Evolutionary conservation across 2,113 vertebrate genomes (phyloP), one percentile per base, ranked within the genome.

Genomic region (Corythornis cristatus): DNA sequence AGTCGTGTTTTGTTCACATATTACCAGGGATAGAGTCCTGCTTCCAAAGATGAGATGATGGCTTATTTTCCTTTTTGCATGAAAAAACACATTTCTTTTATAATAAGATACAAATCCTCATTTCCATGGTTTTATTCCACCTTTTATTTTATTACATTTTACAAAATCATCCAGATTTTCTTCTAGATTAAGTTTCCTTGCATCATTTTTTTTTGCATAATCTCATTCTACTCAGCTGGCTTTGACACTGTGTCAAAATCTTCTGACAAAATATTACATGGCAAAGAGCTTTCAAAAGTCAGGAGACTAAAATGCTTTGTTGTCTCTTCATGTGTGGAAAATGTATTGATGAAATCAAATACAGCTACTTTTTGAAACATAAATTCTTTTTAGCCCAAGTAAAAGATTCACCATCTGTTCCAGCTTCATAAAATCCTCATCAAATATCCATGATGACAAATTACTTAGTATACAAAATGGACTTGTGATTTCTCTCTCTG

Each of bases 401-500:
- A 80, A 78, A 95, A 93, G 17, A 93, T 91, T 91, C 53, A 25
- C 79, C 79, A 82, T 95, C 91, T 95, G 89, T 86, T 90, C 74
- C 14, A 64, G 67, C 73, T 83, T 89, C 79, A 77, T 72, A 64
- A 92, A 86, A 93, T 85, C 83, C 75, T 93, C 56, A 75, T 88
- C 91, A 83, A 96, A 85, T 78, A 93, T 86, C 87, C 65, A 64
- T 42, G 28, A 86, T 86, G 88, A 88, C 33, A 83, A 94, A 77
- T 70, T 15, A 70, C 56, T 87, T 73, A 15, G 37, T 92, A 20
- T 89, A 46, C n/a, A 33, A 66, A 87, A 93, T 40, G 40, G 70
- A 74, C 78, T 89, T 80, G 60, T 77, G 71, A 77, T 70, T 92
- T 79, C 43, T 86, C 29, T 84, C 2, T 4, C 58, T 85, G 68